phyloP scores from a whole-genome alignment of 2,888 invertebrate species.

The Cryptocephalus moraei region DNA sequence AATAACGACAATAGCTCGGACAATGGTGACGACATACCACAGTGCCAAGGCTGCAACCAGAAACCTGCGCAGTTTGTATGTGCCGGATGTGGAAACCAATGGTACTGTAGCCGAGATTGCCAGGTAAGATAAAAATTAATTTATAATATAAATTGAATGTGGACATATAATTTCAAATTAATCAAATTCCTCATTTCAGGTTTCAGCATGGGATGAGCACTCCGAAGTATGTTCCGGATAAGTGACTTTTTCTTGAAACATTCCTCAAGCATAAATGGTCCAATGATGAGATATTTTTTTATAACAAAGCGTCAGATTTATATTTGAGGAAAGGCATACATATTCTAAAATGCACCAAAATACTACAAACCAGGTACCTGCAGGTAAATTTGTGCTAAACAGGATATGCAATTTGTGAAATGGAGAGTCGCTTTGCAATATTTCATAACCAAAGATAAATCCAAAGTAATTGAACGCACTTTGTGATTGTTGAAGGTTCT shows the following conservation, averaged over 20 bases:
- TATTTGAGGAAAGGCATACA: too few species aligned
- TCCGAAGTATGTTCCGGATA: constrained; percentile 76
- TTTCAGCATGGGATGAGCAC: constrained; percentile 79
- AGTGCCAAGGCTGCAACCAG: constrained; percentile 78
- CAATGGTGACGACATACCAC: constrained; percentile 49
- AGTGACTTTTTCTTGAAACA: constrained; percentile 1
- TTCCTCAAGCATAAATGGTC: too few species aligned
- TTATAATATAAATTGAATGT: background rate
- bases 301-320: too few species aligned
- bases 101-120: constrained; percentile 90
- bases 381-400: background rate
- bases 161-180: background rate
- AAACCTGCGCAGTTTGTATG: constrained; percentile 79
- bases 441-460: background rate
- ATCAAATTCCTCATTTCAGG: constrained; percentile 43
- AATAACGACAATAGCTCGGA: constrained; percentile 32
- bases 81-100: constrained; percentile 83
- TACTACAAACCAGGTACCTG: background rate
- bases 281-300: too few species aligned
- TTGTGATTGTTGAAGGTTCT: background rate
- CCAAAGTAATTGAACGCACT: background rate
- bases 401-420: background rate
- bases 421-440: background rate
- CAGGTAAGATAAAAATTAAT: constrained; percentile 61
- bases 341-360: background rate